A percentile compares a stretch with the other conserved stretches of the same genome.
phyloP scores from a whole-genome alignment of 2,888 invertebrate genomes.

The Zaprionus obscuricornis region DNA sequence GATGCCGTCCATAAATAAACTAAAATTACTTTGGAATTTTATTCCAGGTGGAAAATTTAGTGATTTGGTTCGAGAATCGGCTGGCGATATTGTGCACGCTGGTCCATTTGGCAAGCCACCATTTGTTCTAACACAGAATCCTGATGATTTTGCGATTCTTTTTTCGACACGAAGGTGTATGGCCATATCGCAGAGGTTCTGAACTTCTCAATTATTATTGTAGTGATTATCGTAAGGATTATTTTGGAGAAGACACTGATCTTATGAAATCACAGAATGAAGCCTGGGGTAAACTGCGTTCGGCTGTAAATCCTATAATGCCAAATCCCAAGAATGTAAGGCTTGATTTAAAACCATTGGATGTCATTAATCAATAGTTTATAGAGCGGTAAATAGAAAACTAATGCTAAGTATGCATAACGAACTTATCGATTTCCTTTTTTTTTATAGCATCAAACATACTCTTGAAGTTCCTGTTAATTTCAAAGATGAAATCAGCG shows the following conservation, averaged over 20 bases:
- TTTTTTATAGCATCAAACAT: conserved; percentile 78
- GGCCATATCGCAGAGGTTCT: conserved; percentile 82
- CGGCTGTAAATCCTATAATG: conserved; percentile 87
- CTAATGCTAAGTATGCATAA: background rate
- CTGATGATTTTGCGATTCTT: too few relatives aligned
- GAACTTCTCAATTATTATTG: conserved; percentile 82
- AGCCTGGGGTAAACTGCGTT: conserved; percentile 87
- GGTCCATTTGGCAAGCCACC: too few relatives aligned
- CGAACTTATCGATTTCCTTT: too few relatives aligned
- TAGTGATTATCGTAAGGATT: conserved; percentile 40
- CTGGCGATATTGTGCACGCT: too few relatives aligned
- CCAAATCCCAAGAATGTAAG: conserved; percentile 85
- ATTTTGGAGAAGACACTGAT: conserved; percentile 46
- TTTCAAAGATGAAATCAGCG: conserved; percentile 84
- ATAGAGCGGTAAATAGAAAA: conserved; percentile 50
- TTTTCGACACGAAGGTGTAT: too few relatives aligned
- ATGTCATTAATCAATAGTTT: conserved; percentile 82
- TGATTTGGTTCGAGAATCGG: too few relatives aligned
- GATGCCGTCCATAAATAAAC: too few relatives aligned
- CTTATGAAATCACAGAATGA: conserved; percentile 64
- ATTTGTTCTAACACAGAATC: too few relatives aligned
- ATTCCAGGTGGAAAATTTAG: too few relatives aligned
- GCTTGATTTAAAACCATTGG: conserved; percentile 83
- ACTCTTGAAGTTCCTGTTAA: conserved; percentile 81
- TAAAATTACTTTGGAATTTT: too few relatives aligned